phyloP scores from a whole-genome alignment of 2,888 invertebrate genomes.

The Ormyrus rosae region DNA sequence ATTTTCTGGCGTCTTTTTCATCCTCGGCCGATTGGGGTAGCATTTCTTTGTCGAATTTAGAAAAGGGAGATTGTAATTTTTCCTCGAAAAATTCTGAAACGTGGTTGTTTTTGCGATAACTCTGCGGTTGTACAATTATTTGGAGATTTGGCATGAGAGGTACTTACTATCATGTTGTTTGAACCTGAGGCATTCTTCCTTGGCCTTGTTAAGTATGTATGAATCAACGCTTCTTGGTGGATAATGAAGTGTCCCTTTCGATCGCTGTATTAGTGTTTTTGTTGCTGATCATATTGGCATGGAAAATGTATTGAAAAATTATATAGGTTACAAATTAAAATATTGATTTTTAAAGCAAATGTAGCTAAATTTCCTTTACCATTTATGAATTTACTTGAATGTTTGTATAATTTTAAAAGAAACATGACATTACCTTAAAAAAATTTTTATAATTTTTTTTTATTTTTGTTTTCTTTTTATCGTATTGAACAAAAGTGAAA shows the following conservation, averaged over 20 bases:
- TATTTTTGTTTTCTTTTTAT: too few relatives aligned
- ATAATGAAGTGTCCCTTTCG: slow-evolving; percentile 4
- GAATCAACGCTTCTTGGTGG: neutral
- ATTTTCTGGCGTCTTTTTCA: neutral
- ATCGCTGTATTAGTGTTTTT: slow-evolving; percentile 2
- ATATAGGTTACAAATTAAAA: slow-evolving; percentile 8
- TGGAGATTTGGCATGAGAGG: neutral
- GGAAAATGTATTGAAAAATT: neutral
- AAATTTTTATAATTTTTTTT: too few relatives aligned
- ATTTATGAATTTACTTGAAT: too few relatives aligned
- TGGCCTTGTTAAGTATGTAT: slow-evolving; percentile 17
- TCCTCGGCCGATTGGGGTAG: slow-evolving; percentile 1
- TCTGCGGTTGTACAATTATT: too few relatives aligned
- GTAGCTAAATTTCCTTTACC: too few relatives aligned
- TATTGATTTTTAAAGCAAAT: too few relatives aligned
- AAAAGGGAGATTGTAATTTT: neutral
- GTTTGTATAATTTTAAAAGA: too few relatives aligned
- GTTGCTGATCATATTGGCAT: neutral
- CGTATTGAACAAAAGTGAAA: too few relatives aligned
- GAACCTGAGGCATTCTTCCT: slow-evolving; percentile 31
- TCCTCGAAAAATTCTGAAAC: slow-evolving; percentile 37
- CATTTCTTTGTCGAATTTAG: slow-evolving; percentile 26
- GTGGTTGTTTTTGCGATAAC: neutral
- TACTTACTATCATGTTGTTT: slow-evolving; percentile 36
- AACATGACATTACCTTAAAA: too few relatives aligned